Evolutionary conservation across 2,888 invertebrate species (phyloP), one percentile per base, ranked within the genome.

Genomic region (Sialis lutaria): DNA sequence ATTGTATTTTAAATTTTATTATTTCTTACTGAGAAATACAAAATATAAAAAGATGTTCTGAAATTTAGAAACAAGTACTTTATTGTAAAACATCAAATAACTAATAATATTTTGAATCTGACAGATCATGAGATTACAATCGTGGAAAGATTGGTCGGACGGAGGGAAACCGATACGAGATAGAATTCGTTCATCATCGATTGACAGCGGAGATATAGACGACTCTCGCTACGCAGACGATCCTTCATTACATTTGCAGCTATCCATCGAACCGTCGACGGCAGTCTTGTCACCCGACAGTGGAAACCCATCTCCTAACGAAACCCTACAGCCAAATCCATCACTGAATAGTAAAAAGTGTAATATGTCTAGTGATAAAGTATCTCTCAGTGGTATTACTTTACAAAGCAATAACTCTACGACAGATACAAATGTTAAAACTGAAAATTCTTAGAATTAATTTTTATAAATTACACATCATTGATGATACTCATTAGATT

Each of bases 91-190:
- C 4, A 12, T 2, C 12, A 8, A 31, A 45, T 8, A 7, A 40
- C 12, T 31, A 32, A 37, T 33, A 40, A 30, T 33, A 30, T 47
- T 7, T 37, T 46, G 45, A 46, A 40, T 42, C 46, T 53, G 50
- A 51, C 64, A 82, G 82, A 75, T 82, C 72, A 75, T 82, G 77
- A 79, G 81, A 65, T 64, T 82, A 65, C 80, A 81, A 60, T 74
- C 74, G 50, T 76, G 76, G 72, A 74, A 67, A 64, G 70, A 68
- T 61, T 73, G 69, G 61, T 71, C 69, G 67, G 76, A 70, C 52
- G 60, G 53, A 48, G 52, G 52, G 22, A 55, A 55, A 31, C 52
- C 49, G 30, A 52, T 55, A 41, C 60, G 61, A 41, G 53, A 59
- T 35, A 59, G 58, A 37, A 45, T 40, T 31, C 56, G 64, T 42